These are phyloP conservation scores for Zoroaster sp. DNA, from an alignment of 53 echinoderm and acorn worm genomes.

Conservation along the genomic window DNA sequence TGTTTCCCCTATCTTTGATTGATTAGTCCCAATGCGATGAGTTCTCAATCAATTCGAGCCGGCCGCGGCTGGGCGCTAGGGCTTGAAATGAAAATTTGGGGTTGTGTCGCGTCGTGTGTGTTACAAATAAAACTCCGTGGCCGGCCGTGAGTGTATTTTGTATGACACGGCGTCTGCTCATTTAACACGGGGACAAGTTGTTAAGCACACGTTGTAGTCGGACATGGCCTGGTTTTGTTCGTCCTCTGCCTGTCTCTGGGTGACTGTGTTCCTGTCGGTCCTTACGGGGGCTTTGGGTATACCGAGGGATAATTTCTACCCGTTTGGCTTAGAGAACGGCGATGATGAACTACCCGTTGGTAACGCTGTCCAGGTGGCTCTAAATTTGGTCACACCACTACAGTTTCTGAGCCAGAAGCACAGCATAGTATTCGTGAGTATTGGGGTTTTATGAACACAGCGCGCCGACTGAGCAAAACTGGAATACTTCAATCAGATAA, in stretches of 20 bases:
- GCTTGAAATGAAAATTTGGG: neutral
- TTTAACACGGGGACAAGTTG: neutral
- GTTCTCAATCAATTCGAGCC: neutral
- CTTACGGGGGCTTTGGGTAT: neutral
- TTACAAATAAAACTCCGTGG: neutral
- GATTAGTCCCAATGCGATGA: neutral
- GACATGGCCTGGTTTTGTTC: neutral
- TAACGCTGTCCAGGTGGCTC: neutral
- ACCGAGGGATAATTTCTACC: conserved; percentile 34
- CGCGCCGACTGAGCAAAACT: neutral
- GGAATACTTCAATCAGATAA: too few relatives aligned
- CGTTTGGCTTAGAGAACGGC: conserved; percentile 20
- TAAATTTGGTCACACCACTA: conserved; percentile 18
- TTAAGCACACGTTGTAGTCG: neutral
- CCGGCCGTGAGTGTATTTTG: neutral
- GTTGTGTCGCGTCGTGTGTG: neutral
- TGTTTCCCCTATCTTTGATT: neutral
- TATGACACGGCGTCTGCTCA: neutral
- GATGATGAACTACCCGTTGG: conserved; percentile 1
- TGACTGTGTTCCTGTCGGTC: neutral
- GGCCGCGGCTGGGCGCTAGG: too few relatives aligned
- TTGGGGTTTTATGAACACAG: neutral
- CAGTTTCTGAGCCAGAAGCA: conserved; percentile 3
- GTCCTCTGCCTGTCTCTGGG: neutral
- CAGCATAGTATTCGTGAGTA: conserved; percentile 48